phyloP scores from a whole-genome alignment of 1,140 invertebrate species.

The Rhyzopertha dominica region DNA sequence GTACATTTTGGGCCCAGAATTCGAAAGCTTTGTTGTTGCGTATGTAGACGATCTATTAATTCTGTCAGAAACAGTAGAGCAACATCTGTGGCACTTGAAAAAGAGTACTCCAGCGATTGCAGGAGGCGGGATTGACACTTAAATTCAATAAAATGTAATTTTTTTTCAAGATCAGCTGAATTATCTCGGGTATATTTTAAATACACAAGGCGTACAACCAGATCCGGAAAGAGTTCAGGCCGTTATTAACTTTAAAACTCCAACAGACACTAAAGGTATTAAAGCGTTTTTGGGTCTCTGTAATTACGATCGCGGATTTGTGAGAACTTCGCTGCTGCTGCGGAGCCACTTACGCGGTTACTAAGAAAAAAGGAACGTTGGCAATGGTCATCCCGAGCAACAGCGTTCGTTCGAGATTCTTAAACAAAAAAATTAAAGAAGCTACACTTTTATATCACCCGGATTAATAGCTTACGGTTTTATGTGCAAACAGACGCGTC shows the following conservation, averaged over 20 bases:
- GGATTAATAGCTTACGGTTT: not conserved
- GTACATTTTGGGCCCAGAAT: conserved; percentile 1
- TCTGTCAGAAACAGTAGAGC: not conserved
- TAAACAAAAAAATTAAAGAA: conserved; percentile 1
- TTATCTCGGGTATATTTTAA: not conserved
- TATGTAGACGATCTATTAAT: conserved; percentile 6
- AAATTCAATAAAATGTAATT: conserved; percentile 4
- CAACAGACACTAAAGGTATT: not conserved
- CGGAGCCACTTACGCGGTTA: not conserved
- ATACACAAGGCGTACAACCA: not conserved
- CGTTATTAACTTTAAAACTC: not conserved
- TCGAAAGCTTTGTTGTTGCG: not conserved
- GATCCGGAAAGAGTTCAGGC: not conserved
- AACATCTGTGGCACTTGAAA: conserved; percentile 1
- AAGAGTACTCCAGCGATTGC: not conserved
- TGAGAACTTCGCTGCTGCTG: not conserved
- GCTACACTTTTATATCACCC: not conserved
- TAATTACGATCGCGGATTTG: conserved; percentile 3
- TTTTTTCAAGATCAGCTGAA: conserved; percentile 1
- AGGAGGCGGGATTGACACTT: conserved; percentile 3
- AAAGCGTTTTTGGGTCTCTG: conserved; percentile 1
- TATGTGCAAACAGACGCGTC: conserved; percentile 1
- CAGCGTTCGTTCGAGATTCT: not conserved
- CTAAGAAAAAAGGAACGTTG: not conserved
- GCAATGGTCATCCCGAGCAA: not conserved